phyloP scores from a whole-genome alignment of 2,113 vertebrate species.

The Myotis brandtii region DNA sequence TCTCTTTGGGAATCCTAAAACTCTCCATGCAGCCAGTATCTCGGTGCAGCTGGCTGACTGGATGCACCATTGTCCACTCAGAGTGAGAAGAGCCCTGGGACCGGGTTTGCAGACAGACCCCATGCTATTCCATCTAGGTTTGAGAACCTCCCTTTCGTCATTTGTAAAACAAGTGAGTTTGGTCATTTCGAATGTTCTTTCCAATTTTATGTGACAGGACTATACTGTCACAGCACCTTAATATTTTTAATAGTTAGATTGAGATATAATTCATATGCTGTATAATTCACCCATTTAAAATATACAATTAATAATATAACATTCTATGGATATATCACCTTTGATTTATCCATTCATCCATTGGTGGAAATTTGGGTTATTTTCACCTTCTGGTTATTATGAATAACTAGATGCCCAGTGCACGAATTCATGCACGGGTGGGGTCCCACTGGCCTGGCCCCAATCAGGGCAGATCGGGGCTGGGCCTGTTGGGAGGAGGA shows the following conservation, averaged over 20 bases:
- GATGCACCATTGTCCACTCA: neutral
- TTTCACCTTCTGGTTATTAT: neutral
- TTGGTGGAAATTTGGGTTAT: neutral
- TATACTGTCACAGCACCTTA: neutral
- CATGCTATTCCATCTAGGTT: neutral
- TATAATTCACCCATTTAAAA: slow-evolving; percentile 32
- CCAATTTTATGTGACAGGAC: neutral
- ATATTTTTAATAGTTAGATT: slow-evolving; percentile 41
- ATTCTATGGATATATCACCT: neutral
- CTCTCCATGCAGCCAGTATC: neutral
- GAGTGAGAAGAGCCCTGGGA: neutral
- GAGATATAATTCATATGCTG: neutral
- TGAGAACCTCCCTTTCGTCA: neutral
- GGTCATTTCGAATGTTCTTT: slow-evolving; percentile 23
- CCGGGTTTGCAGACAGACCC: neutral
- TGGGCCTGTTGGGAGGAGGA: no score
- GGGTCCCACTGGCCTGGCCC: no score
- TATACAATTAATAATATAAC: neutral
- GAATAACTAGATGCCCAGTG: neutral
- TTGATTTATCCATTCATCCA: neutral
- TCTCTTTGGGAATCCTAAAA: neutral
- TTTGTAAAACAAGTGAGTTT: slow-evolving; percentile 13
- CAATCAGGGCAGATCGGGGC: no score
- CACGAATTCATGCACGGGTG: no score
- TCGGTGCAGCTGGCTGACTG: neutral